phyloP scores from a whole-genome alignment of 2,797 vertebrate species.

The Sus cebifrons region DNA sequence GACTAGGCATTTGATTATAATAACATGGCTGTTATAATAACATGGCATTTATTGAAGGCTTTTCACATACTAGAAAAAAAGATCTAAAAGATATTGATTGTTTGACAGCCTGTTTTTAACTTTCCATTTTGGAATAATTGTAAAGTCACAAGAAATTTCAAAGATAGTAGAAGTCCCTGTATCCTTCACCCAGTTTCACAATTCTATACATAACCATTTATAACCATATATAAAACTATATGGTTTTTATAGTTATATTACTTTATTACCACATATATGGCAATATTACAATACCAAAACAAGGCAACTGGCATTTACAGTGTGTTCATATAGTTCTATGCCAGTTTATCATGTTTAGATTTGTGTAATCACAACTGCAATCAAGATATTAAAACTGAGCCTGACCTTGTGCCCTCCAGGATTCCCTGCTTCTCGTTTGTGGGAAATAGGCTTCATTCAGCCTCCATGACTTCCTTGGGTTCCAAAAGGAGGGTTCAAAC shows the following conservation, averaged over 20 bases:
- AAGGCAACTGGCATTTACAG: background rate
- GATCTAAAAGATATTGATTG: background rate
- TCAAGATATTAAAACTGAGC: background rate
- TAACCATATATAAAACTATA: background rate
- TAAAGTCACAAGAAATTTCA: background rate
- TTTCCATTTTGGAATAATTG: constrained; percentile 48
- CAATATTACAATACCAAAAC: background rate
- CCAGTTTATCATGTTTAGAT: background rate
- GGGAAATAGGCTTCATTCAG: too few species aligned
- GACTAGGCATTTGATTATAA: background rate
- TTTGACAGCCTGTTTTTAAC: background rate
- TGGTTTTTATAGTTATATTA: too few species aligned
- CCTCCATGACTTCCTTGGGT: too few species aligned
- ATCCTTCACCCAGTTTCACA: background rate
- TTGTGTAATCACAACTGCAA: background rate
- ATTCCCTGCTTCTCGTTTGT: too few species aligned
- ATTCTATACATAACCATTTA: background rate
- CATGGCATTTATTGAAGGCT: background rate
- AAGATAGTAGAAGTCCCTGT: background rate
- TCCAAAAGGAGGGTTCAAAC: too few species aligned
- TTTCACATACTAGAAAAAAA: background rate
- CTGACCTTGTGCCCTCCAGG: too few species aligned
- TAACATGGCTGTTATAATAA: background rate
- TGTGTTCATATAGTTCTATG: background rate
- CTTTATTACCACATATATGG: background rate